Conservation (phyloP, 2,113 vertebrate species). For the Sapayoa aenigma region DNA sequence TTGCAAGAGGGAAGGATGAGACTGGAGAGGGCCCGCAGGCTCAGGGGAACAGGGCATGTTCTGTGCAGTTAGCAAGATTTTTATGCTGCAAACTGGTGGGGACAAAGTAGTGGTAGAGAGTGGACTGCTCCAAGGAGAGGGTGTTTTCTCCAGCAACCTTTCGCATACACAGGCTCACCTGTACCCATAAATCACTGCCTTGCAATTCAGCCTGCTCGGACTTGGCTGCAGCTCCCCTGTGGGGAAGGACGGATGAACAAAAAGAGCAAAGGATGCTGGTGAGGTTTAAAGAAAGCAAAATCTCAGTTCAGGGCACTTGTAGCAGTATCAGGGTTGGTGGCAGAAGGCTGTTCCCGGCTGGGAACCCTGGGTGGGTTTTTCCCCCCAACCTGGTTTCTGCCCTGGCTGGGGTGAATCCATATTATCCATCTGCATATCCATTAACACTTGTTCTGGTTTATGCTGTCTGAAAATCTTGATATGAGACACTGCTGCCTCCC, state of each 20-base stretch:
- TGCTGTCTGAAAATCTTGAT: background rate
- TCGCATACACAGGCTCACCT: background rate
- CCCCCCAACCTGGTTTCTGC: background rate
- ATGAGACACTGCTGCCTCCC: background rate
- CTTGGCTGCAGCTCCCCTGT: background rate
- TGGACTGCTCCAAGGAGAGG: background rate
- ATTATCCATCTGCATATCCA: background rate
- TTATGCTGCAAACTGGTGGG: background rate
- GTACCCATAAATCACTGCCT: background rate
- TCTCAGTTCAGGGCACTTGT: background rate
- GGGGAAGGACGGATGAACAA: background rate
- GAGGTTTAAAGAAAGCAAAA: background rate
- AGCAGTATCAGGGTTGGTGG: accelerated
- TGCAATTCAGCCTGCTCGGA: background rate
- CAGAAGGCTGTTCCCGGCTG: background rate
- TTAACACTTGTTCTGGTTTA: background rate
- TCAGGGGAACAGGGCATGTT: background rate
- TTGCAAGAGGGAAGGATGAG: background rate
- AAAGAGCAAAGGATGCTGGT: background rate
- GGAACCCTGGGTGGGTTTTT: background rate
- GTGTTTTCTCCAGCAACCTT: background rate
- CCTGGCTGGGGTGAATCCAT: background rate
- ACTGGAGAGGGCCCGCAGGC: background rate
- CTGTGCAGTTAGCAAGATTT: background rate
- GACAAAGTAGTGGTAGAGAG: background rate